Percentiles rank a stretch among this genome's conserved stretches.
These are phyloP conservation scores for Hydroisotoma schaefferi DNA, from an alignment of 2,888 invertebrate genomes.

Conservation along the genomic window DNA sequence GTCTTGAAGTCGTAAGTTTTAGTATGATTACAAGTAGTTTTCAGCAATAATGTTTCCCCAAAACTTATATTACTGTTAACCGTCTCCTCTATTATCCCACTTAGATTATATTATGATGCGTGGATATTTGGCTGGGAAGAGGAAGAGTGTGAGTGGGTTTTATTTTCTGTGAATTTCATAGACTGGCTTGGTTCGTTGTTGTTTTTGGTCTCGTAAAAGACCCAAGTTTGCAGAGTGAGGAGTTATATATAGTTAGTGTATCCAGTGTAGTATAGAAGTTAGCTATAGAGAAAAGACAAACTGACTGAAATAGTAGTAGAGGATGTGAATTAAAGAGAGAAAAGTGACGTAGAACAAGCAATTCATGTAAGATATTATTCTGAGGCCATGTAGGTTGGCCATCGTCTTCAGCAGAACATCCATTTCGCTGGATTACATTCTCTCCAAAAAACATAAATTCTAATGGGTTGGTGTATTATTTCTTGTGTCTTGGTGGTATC, in stretches of 20 bases:
- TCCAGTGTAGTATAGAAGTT: too few species aligned
- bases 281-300: too few species aligned
- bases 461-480: constrained; percentile 16
- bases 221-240: constrained; percentile 2
- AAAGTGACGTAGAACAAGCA: constrained; percentile 13
- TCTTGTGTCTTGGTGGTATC: too few species aligned
- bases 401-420: constrained; percentile 2
- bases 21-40: too few species aligned
- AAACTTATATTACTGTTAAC: too few species aligned
- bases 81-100: too few species aligned
- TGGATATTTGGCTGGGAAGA: not conserved
- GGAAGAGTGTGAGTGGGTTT: not conserved
- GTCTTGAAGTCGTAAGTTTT: too few species aligned
- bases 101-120: not conserved
- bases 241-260: too few species aligned
- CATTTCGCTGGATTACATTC: constrained; percentile 18
- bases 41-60: too few species aligned
- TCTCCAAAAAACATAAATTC: constrained; percentile 18
- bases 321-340: constrained; percentile 9
- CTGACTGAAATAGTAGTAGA: too few species aligned
- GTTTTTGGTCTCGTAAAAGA: constrained; percentile 3
- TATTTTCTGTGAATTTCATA: constrained; percentile 1
- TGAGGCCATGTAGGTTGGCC: constrained; percentile 16
- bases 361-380: constrained; percentile 15
- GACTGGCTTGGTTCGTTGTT: not conserved